Conservation (phyloP, 30 jellyfish, hydroid and myxozoan species). For the Cassiopea andromeda region DNA sequence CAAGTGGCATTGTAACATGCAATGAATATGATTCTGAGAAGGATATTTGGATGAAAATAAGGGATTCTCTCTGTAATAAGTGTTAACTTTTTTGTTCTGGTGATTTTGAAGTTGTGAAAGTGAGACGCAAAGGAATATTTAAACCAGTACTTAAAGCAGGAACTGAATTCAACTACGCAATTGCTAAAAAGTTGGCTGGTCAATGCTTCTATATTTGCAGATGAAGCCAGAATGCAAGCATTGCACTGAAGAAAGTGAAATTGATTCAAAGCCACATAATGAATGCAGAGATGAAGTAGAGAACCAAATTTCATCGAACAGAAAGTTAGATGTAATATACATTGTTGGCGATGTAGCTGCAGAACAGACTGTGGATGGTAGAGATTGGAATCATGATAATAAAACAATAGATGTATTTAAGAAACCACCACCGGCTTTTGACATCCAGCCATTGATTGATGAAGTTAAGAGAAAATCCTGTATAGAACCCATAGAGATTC, state of each 20-base stretch:
- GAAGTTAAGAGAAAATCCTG: constrained; percentile 21
- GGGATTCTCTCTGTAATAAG: constrained; percentile 12
- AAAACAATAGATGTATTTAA: constrained; percentile 14
- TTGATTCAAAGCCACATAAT: neutral
- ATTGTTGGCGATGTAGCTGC: constrained; percentile 29
- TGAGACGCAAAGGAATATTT: constrained; percentile 37
- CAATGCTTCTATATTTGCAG: constrained; percentile 40
- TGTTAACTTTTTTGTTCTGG: constrained; percentile 46
- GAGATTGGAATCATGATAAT: constrained; percentile 1
- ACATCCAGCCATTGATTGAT: constrained; percentile 28
- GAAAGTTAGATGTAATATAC: constrained; percentile 10
- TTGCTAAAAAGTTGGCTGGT: constrained; percentile 19
- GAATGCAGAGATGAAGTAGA: neutral
- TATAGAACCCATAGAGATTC: constrained; percentile 3
- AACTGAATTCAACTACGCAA: constrained; percentile 36
- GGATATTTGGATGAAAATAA: constrained; percentile 9
- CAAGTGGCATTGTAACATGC: neutral
- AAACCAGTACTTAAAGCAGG: constrained; percentile 50
- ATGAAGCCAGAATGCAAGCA: constrained; percentile 9
- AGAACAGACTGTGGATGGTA: constrained; percentile 16
- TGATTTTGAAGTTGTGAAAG: constrained; percentile 63
- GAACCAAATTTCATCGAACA: neutral
- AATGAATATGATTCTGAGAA: neutral
- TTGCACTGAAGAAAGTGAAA: constrained; percentile 12
- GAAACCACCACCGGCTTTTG: constrained; percentile 44